These are phyloP conservation scores for Byasa hedistus DNA, from an alignment of 2,888 invertebrate genomes.

Conservation along the genomic window DNA sequence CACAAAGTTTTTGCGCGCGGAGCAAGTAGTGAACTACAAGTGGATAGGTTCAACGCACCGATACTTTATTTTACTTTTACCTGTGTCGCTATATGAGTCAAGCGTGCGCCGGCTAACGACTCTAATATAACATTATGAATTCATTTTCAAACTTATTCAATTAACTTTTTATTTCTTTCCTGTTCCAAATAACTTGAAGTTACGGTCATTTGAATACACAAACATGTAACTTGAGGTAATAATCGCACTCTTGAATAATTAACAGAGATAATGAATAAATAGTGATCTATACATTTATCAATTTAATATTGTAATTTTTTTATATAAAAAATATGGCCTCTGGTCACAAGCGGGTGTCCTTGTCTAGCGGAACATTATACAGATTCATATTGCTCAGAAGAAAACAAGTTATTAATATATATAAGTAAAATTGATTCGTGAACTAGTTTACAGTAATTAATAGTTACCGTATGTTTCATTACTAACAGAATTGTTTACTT, in stretches of 20 bases:
- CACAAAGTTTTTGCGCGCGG: not conserved
- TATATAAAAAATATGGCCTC: slow-evolving; percentile 9
- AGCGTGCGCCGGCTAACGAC: slow-evolving; percentile 16
- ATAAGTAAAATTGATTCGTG: not conserved
- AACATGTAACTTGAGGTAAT: not conserved
- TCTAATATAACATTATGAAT: slow-evolving; percentile 18
- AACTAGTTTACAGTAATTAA: too few species aligned
- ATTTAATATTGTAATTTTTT: slow-evolving; percentile 15
- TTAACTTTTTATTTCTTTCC: slow-evolving; percentile 4
- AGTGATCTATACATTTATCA: slow-evolving; percentile 5
- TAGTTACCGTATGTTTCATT: too few species aligned
- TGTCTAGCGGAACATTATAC: not conserved
- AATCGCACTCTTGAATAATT: not conserved
- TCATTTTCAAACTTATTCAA: slow-evolving; percentile 12
- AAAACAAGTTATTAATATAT: not conserved
- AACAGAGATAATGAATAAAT: not conserved
- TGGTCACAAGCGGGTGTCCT: slow-evolving; percentile 18
- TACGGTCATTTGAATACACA: not conserved
- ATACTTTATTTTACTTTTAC: slow-evolving; percentile 26
- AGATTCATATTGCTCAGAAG: not conserved
- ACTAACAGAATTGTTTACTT: too few species aligned
- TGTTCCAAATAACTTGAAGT: not conserved
- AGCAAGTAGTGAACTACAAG: slow-evolving; percentile 20
- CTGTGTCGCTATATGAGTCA: slow-evolving; percentile 28
- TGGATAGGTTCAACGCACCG: slow-evolving; percentile 25